Conservation (phyloP, 2,888 invertebrate species). For the Zygogramma bicolorata region DNA sequence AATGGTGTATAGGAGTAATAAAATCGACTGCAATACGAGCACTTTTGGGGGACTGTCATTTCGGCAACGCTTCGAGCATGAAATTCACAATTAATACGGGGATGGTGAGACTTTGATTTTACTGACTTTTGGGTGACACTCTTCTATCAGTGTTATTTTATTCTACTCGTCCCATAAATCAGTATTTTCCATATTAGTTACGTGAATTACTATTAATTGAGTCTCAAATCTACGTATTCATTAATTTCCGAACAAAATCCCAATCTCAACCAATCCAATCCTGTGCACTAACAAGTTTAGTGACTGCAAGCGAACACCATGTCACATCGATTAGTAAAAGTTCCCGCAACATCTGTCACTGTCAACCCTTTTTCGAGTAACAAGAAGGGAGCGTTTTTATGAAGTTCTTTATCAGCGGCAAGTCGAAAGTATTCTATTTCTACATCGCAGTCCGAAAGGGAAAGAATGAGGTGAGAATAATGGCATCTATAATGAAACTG, state of each 20-base stretch:
- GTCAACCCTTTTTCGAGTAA: not conserved
- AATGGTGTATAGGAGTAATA: too few species aligned
- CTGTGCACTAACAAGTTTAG: not conserved
- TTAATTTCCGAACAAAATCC: not conserved
- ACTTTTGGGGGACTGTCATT: too few species aligned
- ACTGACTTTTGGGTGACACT: too few species aligned
- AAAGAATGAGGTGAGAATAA: not conserved
- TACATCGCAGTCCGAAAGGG: not conserved
- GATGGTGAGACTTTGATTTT: too few species aligned
- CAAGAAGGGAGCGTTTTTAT: not conserved
- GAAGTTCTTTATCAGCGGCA: not conserved
- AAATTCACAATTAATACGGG: too few species aligned
- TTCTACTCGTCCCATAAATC: too few species aligned
- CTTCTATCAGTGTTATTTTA: too few species aligned
- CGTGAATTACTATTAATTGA: too few species aligned
- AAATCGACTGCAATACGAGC: too few species aligned
- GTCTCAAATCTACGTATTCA: not conserved
- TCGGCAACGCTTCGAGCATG: too few species aligned
- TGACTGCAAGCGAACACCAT: not conserved
- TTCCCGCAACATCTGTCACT: not conserved
- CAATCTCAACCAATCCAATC: not conserved
- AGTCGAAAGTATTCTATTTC: not conserved
- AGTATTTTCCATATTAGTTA: too few species aligned
- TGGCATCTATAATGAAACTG: not conserved
- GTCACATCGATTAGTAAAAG: not conserved